Conservation (phyloP, 2,888 invertebrate species). For the Drosophila fungiperda region DNA sequence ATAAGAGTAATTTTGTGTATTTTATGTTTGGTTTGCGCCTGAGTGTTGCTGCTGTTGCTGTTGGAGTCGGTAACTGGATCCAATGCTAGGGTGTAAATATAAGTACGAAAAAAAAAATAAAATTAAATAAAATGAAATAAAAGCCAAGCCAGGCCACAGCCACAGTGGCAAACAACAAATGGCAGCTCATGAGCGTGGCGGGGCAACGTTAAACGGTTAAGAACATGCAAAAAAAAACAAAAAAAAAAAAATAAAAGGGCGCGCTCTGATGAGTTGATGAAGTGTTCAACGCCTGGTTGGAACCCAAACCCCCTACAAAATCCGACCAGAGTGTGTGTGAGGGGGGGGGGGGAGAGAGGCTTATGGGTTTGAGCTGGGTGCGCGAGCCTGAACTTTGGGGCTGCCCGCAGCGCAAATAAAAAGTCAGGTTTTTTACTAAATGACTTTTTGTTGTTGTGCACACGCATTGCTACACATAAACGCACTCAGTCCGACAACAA, state of each 20-base stretch:
- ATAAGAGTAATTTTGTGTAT: slow-evolving; percentile 83
- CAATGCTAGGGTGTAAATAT: slow-evolving; percentile 41
- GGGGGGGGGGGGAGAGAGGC: not conserved
- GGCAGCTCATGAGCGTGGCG: slow-evolving; percentile 57
- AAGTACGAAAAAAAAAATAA: slow-evolving; percentile 12
- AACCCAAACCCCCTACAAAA: slow-evolving; percentile 2
- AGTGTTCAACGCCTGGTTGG: slow-evolving; percentile 80
- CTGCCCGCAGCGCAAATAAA: slow-evolving; percentile 79
- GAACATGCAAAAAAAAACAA: slow-evolving; percentile 66
- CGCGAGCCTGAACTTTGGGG: slow-evolving; percentile 50
- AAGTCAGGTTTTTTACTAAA: slow-evolving; percentile 82
- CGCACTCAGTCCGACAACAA: slow-evolving; percentile 70
- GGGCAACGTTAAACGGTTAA: slow-evolving; percentile 76
- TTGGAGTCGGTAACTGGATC: slow-evolving; percentile 12
- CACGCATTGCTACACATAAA: slow-evolving; percentile 81
- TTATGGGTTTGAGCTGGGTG: slow-evolving; percentile 21
- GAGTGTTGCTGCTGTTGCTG: slow-evolving; percentile 15
- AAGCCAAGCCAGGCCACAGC: slow-evolving; percentile 35
- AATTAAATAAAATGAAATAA: slow-evolving; percentile 13
- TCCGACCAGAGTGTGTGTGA: not conserved
- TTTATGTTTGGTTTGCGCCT: slow-evolving; percentile 64
- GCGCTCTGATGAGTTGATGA: slow-evolving; percentile 81
- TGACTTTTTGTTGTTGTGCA: slow-evolving; percentile 82
- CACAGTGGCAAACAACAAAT: slow-evolving; percentile 66
- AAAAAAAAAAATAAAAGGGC: slow-evolving; percentile 51